phyloP scores from a whole-genome alignment of 2,113 vertebrate genomes.

The Microcebus jonahi region DNA sequence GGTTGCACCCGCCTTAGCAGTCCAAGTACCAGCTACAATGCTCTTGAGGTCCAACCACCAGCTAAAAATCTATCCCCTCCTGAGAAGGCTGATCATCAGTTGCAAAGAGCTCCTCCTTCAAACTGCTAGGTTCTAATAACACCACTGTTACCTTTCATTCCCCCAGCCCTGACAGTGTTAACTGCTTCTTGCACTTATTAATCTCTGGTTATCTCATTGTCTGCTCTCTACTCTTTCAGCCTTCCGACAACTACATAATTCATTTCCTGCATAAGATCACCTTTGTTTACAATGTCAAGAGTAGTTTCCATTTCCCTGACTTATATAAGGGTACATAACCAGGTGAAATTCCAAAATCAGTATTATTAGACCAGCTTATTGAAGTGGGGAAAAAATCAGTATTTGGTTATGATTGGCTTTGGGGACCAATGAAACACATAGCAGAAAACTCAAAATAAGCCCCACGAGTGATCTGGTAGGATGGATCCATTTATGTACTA shows the following conservation, averaged over 20 bases:
- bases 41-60: neutral
- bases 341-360: neutral
- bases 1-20: neutral
- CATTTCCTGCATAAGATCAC: neutral
- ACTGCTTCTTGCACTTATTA: neutral
- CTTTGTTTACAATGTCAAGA: neutral
- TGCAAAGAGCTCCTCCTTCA: neutral
- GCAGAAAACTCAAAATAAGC: neutral
- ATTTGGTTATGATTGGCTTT: neutral
- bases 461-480: neutral
- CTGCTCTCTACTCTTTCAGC: neutral
- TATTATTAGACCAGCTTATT: neutral
- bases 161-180: neutral
- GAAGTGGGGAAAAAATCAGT: neutral
- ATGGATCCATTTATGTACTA: neutral
- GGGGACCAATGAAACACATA: neutral
- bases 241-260: neutral
- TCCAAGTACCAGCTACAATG: neutral
- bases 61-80: neutral
- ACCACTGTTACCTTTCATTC: neutral
- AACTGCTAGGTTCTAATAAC: neutral
- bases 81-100: neutral
- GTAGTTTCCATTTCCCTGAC: neutral
- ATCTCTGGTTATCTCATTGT: neutral
- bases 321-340: neutral